A percentile compares a stretch with the other conserved stretches of the same genome.
Conservation (phyloP, 2,113 vertebrate species). For the Pavo muticus region DNA sequence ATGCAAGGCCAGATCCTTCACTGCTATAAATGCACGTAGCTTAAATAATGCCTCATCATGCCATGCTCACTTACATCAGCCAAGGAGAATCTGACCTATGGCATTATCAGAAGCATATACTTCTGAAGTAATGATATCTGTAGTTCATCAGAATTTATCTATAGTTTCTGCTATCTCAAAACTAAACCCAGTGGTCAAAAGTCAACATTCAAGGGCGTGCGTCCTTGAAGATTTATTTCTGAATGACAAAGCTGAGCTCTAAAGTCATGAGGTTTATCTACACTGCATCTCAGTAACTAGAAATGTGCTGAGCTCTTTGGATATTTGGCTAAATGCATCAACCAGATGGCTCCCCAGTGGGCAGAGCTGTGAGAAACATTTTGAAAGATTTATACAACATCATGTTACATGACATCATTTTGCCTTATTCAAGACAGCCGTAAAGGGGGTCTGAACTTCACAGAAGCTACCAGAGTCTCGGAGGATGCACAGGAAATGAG, state of each 20-base stretch:
- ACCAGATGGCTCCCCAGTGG: constrained; percentile 46
- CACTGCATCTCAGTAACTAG: constrained; percentile 45
- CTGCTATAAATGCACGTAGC: background rate
- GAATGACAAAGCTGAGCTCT: constrained; percentile 26
- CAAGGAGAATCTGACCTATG: background rate
- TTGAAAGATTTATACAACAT: constrained; percentile 75
- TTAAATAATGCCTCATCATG: constrained; percentile 12
- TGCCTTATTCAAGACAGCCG: constrained; percentile 33
- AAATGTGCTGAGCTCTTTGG: constrained; percentile 36
- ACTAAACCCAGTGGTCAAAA: background rate
- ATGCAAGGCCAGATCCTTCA: background rate
- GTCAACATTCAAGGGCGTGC: background rate
- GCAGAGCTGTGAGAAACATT: constrained; percentile 27
- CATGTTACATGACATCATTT: constrained; percentile 76
- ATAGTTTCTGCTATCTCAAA: background rate
- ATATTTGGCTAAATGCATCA: constrained; percentile 53
- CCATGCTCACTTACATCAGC: background rate
- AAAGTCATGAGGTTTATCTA: constrained; percentile 38
- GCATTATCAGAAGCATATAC: background rate
- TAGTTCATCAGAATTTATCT: background rate
- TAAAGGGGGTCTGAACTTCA: background rate
- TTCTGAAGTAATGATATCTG: background rate
- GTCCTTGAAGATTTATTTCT: constrained; percentile 15
- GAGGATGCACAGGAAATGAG: constrained; percentile 25
- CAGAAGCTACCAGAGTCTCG: background rate